These are phyloP conservation scores for Pagrus major DNA, from an alignment of 2,113 vertebrate species.

Conservation along the genomic window DNA sequence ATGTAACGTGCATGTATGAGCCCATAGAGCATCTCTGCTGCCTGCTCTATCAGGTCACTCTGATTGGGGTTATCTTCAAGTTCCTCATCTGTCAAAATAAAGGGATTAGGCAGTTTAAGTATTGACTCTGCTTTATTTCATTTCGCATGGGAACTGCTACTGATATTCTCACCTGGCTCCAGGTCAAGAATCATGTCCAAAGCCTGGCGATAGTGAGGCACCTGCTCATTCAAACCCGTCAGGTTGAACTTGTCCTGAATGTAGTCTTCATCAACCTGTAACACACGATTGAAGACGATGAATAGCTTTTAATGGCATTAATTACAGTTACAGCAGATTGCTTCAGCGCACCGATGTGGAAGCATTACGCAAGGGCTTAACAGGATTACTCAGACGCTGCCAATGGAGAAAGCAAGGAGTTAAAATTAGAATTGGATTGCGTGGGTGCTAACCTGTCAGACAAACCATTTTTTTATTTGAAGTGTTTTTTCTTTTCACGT, in stretches of 20 bases:
- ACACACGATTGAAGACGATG: slow-evolving; percentile 3
- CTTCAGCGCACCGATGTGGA: not conserved
- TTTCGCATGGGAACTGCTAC: not conserved
- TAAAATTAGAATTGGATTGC: slow-evolving; percentile 46
- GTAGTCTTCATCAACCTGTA: slow-evolving; percentile 94
- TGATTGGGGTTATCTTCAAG: slow-evolving; percentile 95
- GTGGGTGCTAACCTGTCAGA: not conserved
- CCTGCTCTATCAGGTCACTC: slow-evolving; percentile 95
- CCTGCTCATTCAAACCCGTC: slow-evolving; percentile 93
- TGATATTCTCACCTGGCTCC: slow-evolving; percentile 87
- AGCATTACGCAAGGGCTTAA: slow-evolving; percentile 52
- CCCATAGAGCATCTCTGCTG: slow-evolving; percentile 94
- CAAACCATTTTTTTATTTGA: not conserved
- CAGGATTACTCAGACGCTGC: slow-evolving; percentile 50
- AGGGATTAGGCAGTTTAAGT: not conserved
- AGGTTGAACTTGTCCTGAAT: slow-evolving; percentile 96
- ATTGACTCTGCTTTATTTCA: not conserved
- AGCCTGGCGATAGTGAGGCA: slow-evolving; percentile 94
- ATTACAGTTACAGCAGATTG: slow-evolving; percentile 10
- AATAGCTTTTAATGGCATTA: slow-evolving; percentile 20
- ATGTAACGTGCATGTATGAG: slow-evolving; percentile 95
- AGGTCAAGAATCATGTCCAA: slow-evolving; percentile 95
- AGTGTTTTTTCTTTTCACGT: not conserved
- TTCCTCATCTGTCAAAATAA: slow-evolving; percentile 88
- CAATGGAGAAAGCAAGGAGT: slow-evolving; percentile 29